phyloP scores from a whole-genome alignment of 2,113 vertebrate genomes.

The Pogona vitticeps region DNA sequence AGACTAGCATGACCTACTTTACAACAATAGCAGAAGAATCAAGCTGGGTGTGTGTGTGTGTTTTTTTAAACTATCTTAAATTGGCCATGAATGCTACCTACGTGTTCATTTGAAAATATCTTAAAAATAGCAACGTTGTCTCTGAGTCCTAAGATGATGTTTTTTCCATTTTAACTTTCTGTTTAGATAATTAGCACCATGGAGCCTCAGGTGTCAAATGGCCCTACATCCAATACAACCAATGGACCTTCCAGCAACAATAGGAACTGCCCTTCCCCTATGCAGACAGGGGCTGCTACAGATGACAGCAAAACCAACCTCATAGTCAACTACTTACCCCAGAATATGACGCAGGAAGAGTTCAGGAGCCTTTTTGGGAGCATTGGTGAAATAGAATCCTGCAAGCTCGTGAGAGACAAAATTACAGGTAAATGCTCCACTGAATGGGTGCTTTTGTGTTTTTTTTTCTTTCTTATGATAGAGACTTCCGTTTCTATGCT shows the following conservation, averaged over 20 bases:
- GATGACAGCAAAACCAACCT: constrained; percentile 99
- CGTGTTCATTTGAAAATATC: constrained; percentile 63
- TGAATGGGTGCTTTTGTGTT: rapidly evolving
- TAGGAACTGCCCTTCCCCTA: constrained; percentile 98
- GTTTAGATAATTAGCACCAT: constrained; percentile 99
- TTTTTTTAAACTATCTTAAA: constrained; percentile 69
- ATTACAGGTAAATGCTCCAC: constrained; percentile 89
- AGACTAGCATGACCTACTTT: constrained; percentile 77
- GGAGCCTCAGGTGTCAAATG: constrained; percentile 99
- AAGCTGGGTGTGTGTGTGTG: constrained; percentile 60
- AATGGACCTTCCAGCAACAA: constrained; percentile 98
- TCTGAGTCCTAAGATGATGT: constrained; percentile 66
- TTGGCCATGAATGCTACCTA: constrained; percentile 73
- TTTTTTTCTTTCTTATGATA: background rate
- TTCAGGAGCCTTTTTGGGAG: constrained; percentile 99
- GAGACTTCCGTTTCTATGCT: background rate
- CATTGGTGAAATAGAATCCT: constrained; percentile 99
- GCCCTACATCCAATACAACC: constrained; percentile 94
- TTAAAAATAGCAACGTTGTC: constrained; percentile 68
- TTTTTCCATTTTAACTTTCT: constrained; percentile 54
- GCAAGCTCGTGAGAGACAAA: constrained; percentile 99
- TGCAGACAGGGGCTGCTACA: constrained; percentile 95
- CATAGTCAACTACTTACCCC: constrained; percentile 99
- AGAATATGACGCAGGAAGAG: constrained; percentile 99
- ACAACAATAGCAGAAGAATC: constrained; percentile 80